Evolutionary conservation across 1,140 invertebrate species (phyloP).

Genomic region (Panagrolaimus sp.): DNA sequence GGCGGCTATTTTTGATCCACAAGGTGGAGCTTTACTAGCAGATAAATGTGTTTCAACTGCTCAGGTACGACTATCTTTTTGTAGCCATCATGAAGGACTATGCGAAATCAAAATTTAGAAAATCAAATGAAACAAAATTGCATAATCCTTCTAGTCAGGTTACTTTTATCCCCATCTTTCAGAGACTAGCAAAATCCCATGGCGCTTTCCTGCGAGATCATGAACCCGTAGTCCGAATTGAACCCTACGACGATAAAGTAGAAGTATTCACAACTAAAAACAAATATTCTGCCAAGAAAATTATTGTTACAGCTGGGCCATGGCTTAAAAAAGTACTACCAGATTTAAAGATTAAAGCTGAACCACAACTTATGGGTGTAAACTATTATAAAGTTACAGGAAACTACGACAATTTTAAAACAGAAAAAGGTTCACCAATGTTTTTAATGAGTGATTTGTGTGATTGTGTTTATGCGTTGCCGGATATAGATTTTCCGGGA

Average conservation of each 20-base stretch:
- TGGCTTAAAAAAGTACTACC: constrained; percentile 38
- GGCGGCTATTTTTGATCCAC: too few species aligned
- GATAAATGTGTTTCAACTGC: too few species aligned
- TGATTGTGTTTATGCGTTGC: constrained; percentile 38
- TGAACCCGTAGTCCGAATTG: constrained; percentile 16
- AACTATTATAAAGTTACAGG: constrained; percentile 37
- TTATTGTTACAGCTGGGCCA: constrained; percentile 38
- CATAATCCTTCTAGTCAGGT: too few species aligned
- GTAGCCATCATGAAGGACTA: too few species aligned
- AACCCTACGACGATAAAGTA: background rate
- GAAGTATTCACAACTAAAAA: constrained; percentile 9
- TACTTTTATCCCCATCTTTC: too few species aligned
- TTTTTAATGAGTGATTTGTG: constrained; percentile 38
- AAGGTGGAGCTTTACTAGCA: too few species aligned
- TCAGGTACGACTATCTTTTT: too few species aligned
- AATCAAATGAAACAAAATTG: too few species aligned
- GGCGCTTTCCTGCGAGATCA: background rate
- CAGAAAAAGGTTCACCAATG: constrained; percentile 33
- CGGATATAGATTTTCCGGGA: constrained; percentile 37
- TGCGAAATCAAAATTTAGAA: too few species aligned
- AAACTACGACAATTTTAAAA: constrained; percentile 21
- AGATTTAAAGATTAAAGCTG: constrained; percentile 23
- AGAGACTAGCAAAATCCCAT: background rate
- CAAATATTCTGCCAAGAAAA: constrained; percentile 9
- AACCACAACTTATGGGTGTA: constrained; percentile 29